Base-by-base conservation (phyloP, 1,140 invertebrate species). In the Matsumurasca onukii region DNA sequence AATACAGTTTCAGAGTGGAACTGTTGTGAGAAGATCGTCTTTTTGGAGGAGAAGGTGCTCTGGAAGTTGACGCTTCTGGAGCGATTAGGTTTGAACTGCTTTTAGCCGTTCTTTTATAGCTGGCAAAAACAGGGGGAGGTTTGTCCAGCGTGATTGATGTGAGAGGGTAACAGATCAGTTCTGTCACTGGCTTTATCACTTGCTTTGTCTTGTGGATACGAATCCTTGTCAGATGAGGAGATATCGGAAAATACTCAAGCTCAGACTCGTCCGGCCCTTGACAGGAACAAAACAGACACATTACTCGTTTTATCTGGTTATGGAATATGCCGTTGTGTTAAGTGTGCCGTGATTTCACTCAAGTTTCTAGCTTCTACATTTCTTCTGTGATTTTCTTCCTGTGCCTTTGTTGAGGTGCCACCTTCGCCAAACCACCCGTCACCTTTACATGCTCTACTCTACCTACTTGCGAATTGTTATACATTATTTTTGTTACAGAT, bases 171-270 rank as follows among this genome's bases (percentile, higher is more conserved):
- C 84, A 87, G 51, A 86, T 76, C 15, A 85, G 81, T 79, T 86
- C 83, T 67, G 75, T 76, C 25, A 70, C 59, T 13, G 73, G 73
- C 27, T 69, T 70, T 57, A 71, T 71, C 15, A 30, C 71, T 52
- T 67, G 66, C 45, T 63, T 79, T 66, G 83, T 86, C 78, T 87
- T 90, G 76, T 89, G 88, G 22, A 91, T 86, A 76, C 89, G 86
- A 75, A 92, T 91, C 81, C 89, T 86, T 69, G 89, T 92, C 74
- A 92, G 79, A 66, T 89, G 91, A 39, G 90, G 85, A 66, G 90
- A 89, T 72, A 92, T 89, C 73, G 91, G 90, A 78, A 91, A 90
- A 80, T 91, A 92, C 81, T 92, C 89, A 73, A 91, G 86, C 80
- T 87, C 86, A 61, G 86, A 79, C 29, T 74, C 71, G 55, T 74